Evolutionary conservation across 2,797 vertebrate species (phyloP), one percentile per base, ranked within the genome.

Genomic region (Taeniopygia guttata): DNA sequence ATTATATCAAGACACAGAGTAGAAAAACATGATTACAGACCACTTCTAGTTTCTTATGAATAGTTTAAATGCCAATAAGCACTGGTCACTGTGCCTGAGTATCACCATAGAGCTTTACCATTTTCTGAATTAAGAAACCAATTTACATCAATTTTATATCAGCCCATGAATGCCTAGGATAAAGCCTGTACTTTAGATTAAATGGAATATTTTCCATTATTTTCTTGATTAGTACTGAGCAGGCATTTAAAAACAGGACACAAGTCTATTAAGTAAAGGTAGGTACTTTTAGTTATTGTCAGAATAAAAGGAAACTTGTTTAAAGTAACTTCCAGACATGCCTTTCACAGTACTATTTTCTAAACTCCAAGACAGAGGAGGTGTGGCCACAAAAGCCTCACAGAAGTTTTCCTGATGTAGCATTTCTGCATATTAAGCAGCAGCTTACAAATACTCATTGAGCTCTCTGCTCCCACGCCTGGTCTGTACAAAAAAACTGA

Each of bases 371-470:
- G 60, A 85, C 89, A 75, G 97, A 94, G 97, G 94, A 97, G 97
- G 97, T 40, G 85, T 95, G 97, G 96, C 85, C 94, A 96, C 87
- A 84, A 93, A 96, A 97, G 96, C 95, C 84, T 90, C 88, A 95
- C 93, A 97, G 91, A 87, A 96, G 7, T 96, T 96, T 97, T 96
- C 96, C 96, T 96, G 91, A 94, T 93, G 96, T 82, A 95, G 94
- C 95, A 97, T 97, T 97, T 97, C 97, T 98, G 98, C 98, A 98
- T 99, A 98, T 98, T 98, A 97, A 98, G 93, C 96, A 98, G 98
- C 96, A 98, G 98, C 96, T 97, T 98, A 98, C 97, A 98, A 98
- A 97, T 90, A 98, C 98, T 98, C 98, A 98, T 93, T 97, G 98
- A 98, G 97, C 96, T 96, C 93, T 88, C 90, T 96, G 97, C 98